phyloP scores from a whole-genome alignment of 2,113 vertebrate species.

The Heptranchias perlo region DNA sequence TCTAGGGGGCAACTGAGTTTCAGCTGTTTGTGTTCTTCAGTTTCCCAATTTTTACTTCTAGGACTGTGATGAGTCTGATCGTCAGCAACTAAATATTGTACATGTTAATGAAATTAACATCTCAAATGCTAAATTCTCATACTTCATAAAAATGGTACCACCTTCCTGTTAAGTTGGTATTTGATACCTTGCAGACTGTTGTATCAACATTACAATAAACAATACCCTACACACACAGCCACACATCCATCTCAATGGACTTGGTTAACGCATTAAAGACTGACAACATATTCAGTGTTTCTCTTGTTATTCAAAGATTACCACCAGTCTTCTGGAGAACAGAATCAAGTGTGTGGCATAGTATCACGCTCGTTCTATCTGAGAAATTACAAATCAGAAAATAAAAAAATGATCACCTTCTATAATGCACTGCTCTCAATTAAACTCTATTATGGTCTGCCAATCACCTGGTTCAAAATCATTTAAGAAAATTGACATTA shows the following conservation, averaged over 20 bases:
- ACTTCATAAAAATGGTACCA: neutral
- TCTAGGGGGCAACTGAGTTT: conserved; percentile 67
- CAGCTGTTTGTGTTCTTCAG: conserved; percentile 51
- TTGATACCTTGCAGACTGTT: neutral
- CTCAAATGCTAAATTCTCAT: neutral
- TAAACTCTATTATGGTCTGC: neutral
- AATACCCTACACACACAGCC: neutral
- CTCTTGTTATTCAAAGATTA: neutral
- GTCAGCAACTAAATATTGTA: neutral
- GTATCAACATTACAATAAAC: neutral
- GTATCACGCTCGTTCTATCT: neutral
- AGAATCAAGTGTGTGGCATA: neutral
- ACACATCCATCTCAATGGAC: neutral
- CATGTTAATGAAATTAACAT: neutral
- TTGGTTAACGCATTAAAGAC: neutral
- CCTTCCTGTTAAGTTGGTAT: neutral
- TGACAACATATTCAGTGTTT: neutral
- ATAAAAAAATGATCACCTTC: neutral
- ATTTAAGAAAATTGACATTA: neutral
- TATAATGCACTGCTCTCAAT: neutral
- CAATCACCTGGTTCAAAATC: neutral
- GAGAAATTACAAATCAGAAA: neutral
- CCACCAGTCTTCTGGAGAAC: neutral
- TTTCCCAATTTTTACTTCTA: conserved; percentile 34
- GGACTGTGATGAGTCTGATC: neutral